A percentile compares a stretch with the other conserved stretches of the same genome.
Evolutionary conservation across 35 echinoderm and acorn worm genomes (phyloP).

Genomic region (Eucidaris tribuloides): DNA sequence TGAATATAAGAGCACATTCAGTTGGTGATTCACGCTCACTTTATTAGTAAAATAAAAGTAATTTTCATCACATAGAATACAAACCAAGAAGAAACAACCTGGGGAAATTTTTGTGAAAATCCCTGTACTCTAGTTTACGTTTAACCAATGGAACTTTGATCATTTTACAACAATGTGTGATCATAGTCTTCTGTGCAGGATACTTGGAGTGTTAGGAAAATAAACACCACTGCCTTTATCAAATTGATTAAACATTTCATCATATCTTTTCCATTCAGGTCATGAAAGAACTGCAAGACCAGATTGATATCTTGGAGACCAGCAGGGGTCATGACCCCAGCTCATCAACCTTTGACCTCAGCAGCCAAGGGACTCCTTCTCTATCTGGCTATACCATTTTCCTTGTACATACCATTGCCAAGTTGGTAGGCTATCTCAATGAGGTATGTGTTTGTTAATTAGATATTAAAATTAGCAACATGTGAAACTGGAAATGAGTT

Average conservation of each 20-base stretch:
- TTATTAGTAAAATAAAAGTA: too few species aligned
- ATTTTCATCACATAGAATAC: too few species aligned
- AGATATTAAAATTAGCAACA: neutral
- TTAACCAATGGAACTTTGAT: too few species aligned
- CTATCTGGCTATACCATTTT: constrained; percentile 36
- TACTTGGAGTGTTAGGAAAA: too few species aligned
- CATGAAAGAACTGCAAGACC: neutral
- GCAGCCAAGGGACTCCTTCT: neutral
- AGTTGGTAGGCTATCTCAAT: constrained; percentile 16
- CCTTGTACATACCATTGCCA: constrained; percentile 27
- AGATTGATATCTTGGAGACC: neutral
- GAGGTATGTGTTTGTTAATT: neutral
- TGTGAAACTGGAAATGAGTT: neutral
- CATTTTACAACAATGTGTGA: too few species aligned
- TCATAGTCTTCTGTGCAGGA: too few species aligned
- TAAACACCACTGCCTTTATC: neutral
- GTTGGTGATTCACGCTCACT: too few species aligned
- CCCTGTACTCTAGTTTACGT: too few species aligned
- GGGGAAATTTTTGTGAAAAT: too few species aligned
- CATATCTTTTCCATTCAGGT: neutral
- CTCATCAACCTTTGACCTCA: neutral
- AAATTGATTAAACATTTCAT: neutral
- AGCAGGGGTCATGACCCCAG: neutral
- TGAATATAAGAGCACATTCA: too few species aligned
- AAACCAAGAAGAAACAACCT: too few species aligned